Evolutionary conservation across 2,113 vertebrate species (phyloP), one percentile per base, ranked within the genome.

Genomic region (Pseudorectes ferrugineus): DNA sequence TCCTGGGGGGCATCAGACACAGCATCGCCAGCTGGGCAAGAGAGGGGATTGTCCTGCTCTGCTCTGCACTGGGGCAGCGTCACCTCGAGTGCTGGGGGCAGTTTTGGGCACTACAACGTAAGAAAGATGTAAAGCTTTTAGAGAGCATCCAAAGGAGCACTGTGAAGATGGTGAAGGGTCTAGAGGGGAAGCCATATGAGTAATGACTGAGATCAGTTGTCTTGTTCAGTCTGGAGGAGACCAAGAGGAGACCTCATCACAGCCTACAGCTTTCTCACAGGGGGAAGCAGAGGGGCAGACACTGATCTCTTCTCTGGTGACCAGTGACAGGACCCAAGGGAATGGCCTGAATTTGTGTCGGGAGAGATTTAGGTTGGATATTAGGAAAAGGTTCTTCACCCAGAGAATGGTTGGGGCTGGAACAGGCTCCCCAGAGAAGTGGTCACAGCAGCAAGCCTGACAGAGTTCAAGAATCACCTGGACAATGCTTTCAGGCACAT

Each of bases 31-130:
- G n/a, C n/a, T n/a, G n/a, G n/a, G n/a, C n/a, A n/a, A n/a, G n/a
- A n/a, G n/a, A n/a, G n/a, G n/a, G n/a, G n/a, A n/a, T n/a, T n/a
- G n/a, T n/a, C n/a, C n/a, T n/a, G n/a, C n/a, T n/a, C n/a, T n/a
- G n/a, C n/a, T n/a, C n/a, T n/a, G n/a, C n/a, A n/a, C n/a, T n/a
- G n/a, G n/a, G n/a, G 2, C 0, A 1, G 28, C 59, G 43, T 67
- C 54, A 15, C 7, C 38, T 67, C 1, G 0, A 31, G 24, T 18
- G 1, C 14, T 67, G 33, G 11, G 36, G 9, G 23, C n/a, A 25
- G 7, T 7, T 46, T 11, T 9, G 46, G 40, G 25, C 0, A 4
- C 6, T 26, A 9, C 29, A 28, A 1, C 22, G 5, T 68, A 26
- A 38, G 11, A 52, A 58, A 19, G n/a, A 15, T 48, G 6, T 13